These are phyloP conservation scores for Nasonia giraulti DNA, from an alignment of 1,140 invertebrate genomes.

Conservation along the genomic window DNA sequence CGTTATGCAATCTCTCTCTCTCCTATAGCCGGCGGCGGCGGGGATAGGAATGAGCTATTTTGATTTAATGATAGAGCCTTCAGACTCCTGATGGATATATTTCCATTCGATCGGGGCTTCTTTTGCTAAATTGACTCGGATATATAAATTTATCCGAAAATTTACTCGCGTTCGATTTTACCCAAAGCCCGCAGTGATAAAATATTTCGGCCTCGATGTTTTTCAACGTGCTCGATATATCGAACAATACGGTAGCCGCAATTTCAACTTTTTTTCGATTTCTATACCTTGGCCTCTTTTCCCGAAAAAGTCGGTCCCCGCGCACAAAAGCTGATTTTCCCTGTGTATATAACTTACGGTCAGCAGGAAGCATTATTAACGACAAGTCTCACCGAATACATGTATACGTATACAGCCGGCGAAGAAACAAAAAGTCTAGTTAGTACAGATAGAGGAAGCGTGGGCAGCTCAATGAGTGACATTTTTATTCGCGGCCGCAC, in stretches of 20 bases:
- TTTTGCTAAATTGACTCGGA: not conserved
- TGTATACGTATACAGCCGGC: not conserved
- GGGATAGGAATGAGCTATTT: not conserved
- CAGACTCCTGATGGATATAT: not conserved
- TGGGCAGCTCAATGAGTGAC: not conserved
- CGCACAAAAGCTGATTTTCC: no score
- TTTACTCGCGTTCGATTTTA: not conserved
- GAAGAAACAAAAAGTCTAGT: not conserved
- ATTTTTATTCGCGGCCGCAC: not conserved
- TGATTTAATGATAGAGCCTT: not conserved
- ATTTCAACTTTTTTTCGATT: no score
- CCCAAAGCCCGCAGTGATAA: no score
- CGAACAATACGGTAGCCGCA: no score
- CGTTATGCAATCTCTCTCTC: not conserved
- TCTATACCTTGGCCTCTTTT: no score
- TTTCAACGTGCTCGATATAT: no score
- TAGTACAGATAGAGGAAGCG: not conserved
- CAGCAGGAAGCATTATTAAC: no score
- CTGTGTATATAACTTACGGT: no score
- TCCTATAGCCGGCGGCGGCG: not conserved
- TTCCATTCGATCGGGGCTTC: not conserved
- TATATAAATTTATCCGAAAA: not conserved
- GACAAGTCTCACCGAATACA: no score
- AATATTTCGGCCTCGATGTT: no score
- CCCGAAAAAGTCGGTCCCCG: no score